Conservation (phyloP, 2,797 vertebrate genomes). For the Anguilla marmorata region DNA sequence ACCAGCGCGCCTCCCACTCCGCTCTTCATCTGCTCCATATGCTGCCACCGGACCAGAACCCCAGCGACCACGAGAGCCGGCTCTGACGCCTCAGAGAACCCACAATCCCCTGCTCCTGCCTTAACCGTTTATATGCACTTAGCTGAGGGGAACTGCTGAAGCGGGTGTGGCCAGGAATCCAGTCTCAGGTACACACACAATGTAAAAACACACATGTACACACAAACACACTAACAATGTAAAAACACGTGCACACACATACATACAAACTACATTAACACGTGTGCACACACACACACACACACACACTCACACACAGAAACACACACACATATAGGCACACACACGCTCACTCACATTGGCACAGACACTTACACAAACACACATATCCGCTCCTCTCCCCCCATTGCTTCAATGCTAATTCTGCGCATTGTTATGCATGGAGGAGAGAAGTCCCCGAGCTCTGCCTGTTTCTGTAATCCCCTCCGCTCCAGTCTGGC, state of each 20-base stretch:
- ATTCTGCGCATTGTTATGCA: neutral
- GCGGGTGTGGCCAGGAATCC: neutral
- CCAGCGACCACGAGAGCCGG: neutral
- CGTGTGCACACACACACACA: neutral
- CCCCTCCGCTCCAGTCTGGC: neutral
- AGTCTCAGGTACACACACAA: neutral
- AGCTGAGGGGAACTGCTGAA: neutral
- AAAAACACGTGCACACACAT: neutral
- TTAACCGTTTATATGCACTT: neutral
- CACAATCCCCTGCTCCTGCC: neutral
- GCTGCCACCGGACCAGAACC: neutral
- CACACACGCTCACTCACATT: neutral
- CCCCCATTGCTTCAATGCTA: neutral
- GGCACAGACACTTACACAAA: conserved; percentile 20
- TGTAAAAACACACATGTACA: too few relatives aligned
- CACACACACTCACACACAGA: neutral
- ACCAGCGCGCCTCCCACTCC: conserved; percentile 1
- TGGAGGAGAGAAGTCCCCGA: neutral
- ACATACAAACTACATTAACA: neutral
- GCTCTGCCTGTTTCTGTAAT: conserved; percentile 8
- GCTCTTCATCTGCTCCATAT: neutral
- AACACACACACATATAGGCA: conserved; percentile 4
- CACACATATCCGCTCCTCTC: neutral
- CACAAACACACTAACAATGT: neutral
- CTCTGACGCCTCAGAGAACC: neutral